Conservation (phyloP, 64 coral and sea anemone genomes). For the Trachythela sp. region DNA sequence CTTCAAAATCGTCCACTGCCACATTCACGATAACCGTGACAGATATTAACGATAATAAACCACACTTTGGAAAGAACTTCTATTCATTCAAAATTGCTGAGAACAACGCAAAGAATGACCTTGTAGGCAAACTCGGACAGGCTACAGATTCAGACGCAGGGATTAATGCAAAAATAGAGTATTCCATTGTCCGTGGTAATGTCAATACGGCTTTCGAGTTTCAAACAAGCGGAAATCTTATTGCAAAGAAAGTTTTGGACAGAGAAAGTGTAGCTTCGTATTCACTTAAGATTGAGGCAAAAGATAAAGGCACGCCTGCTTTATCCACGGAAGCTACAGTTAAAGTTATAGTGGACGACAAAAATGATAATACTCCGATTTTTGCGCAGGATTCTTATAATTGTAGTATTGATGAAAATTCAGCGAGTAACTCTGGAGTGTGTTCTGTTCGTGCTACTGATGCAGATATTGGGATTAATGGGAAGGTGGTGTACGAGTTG, state of each 20-base stretch:
- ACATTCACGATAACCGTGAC: not conserved
- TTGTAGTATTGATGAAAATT: not conserved
- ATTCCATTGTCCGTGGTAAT: slow-evolving; percentile 62
- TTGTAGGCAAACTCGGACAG: not conserved
- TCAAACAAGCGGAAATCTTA: not conserved
- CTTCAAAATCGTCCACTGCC: not conserved
- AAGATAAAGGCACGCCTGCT: slow-evolving; percentile 70
- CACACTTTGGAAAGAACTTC: not conserved
- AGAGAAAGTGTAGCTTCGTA: slow-evolving; percentile 14
- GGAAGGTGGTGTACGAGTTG: not conserved
- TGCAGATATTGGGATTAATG: not conserved
- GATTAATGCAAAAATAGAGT: slow-evolving; percentile 62
- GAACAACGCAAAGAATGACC: not conserved
- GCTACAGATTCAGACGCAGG: slow-evolving; percentile 20
- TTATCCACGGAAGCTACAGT: slow-evolving; percentile 16
- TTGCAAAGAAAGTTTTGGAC: not conserved
- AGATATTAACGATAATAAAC: slow-evolving; percentile 15
- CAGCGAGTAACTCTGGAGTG: not conserved
- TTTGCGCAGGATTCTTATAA: not conserved
- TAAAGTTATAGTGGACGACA: not conserved
- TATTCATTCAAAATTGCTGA: not conserved
- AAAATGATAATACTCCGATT: not conserved
- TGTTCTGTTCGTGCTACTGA: slow-evolving; percentile 14
- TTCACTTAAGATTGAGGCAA: slow-evolving; percentile 47
- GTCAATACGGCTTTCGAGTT: slow-evolving; percentile 46